These are phyloP conservation scores for Barnardius zonarius DNA, from an alignment of 2,113 vertebrate species.

Conservation along the genomic window DNA sequence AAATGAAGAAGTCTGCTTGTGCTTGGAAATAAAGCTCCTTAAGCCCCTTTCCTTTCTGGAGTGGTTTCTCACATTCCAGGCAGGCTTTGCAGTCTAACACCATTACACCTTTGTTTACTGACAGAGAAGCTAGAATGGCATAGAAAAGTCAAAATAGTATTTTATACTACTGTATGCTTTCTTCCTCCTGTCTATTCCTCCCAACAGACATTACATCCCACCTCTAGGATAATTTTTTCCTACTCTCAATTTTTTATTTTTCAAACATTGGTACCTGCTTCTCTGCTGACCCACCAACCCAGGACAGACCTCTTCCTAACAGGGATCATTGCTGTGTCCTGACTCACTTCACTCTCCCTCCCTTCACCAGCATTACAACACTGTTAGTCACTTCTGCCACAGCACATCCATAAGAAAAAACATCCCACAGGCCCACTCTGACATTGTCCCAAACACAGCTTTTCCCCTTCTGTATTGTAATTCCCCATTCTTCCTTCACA, in stretches of 20 bases:
- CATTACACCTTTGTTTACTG: background rate
- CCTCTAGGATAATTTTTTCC: background rate
- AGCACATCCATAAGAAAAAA: background rate
- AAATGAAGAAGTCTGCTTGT: background rate
- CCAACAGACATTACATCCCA: background rate
- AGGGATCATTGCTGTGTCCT: background rate
- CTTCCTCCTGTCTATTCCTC: background rate
- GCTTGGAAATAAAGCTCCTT: background rate
- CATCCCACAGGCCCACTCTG: background rate
- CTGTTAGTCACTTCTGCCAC: background rate
- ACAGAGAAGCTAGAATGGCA: background rate
- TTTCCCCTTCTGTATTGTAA: background rate
- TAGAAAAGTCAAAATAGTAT: background rate
- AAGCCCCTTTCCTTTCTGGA: background rate
- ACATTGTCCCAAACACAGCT: background rate
- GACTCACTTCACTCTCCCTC: background rate
- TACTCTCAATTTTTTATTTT: background rate
- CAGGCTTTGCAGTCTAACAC: background rate
- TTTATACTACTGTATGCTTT: background rate
- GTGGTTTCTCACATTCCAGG: background rate
- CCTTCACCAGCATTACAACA: background rate
- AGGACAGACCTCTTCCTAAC: background rate
- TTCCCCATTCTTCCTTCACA: background rate
- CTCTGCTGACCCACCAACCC: background rate
- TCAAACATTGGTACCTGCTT: background rate